Evolutionary conservation across 1,140 invertebrate species (phyloP), one percentile per base, ranked within the genome.

Genomic region (Drosophila punjabiensis): DNA sequence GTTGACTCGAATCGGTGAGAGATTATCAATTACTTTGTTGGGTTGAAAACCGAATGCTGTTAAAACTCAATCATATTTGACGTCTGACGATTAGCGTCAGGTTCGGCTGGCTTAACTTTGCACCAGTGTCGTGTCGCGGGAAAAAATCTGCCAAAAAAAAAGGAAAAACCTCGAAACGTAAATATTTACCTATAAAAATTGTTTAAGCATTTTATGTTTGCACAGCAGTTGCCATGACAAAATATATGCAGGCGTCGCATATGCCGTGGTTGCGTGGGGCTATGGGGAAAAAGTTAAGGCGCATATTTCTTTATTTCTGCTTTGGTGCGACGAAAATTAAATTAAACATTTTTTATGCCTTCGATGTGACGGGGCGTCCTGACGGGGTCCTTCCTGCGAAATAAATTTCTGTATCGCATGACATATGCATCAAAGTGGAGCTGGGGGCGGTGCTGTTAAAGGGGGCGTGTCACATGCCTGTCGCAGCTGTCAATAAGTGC

Each of bases 341-440:
- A 89, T 89, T 89, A 82, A 89, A 90, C 75, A 89, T 85, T 89
- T 87, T 89, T 89, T 89, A 90, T 85, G 79, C 76, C 76, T 65
- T 59, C 37, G 45, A 53, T 45, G 14, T 47, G 33, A 20, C 24
- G 43, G 33, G 41, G 20, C 13, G n/a, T 53, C 37, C 45, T 24
- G 24, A 24, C 53, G 30, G 18, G 70, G 55, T 59, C 68, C 18
- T 62, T 61, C 56, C 68, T 60, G 43, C 47, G 74, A 89, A 90
- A 89, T 89, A 89, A 79, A 90, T 89, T 90, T 90, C 68, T 82
- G 85, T 89, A 89, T 89, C 86, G 85, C 86, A 89, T 89, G 85
- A 89, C 86, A 89, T 90, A 85, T 89, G 85, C 85, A 90, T 76
- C 85, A 90, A 90, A 81, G 70, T 65, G 68, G 48, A 11, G 14